A percentile compares a stretch with the other conserved stretches of the same genome.
Conservation (phyloP, 2,113 vertebrate genomes). For the Leptosomus discolor region DNA sequence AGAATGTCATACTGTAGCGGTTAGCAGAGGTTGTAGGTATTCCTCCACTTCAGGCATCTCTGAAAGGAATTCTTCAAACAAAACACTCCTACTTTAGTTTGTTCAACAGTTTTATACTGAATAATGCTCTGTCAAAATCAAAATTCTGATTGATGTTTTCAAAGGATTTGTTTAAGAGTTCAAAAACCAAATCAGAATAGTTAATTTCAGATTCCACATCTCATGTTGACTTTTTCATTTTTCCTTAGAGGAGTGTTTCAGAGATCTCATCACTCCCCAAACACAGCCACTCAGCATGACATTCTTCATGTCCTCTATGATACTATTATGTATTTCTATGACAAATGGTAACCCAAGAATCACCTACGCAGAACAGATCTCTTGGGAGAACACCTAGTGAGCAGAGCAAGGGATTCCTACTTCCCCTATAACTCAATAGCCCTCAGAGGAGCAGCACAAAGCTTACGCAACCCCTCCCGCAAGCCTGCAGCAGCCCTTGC, state of each 20-base stretch:
- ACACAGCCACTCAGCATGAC: neutral
- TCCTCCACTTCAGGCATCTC: neutral
- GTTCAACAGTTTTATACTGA: neutral
- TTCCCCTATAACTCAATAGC: accelerated
- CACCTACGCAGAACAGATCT: neutral
- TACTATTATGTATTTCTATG: neutral
- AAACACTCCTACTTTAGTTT: neutral
- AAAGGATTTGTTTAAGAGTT: neutral
- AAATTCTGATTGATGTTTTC: neutral
- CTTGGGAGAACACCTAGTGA: neutral
- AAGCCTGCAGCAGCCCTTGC: neutral
- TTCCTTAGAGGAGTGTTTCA: neutral
- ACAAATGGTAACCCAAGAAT: neutral
- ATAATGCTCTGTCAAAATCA: neutral
- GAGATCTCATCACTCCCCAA: neutral
- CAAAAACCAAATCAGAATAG: neutral
- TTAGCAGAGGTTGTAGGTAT: neutral
- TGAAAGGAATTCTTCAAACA: neutral
- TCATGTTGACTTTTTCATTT: neutral
- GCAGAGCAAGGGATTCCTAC: neutral
- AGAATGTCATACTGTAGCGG: neutral
- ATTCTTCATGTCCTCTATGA: neutral
- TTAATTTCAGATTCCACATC: neutral
- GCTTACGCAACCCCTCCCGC: neutral
- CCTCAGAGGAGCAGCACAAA: neutral